Conservation (phyloP, 1,140 invertebrate species). For the Lepidurus packardi region DNA sequence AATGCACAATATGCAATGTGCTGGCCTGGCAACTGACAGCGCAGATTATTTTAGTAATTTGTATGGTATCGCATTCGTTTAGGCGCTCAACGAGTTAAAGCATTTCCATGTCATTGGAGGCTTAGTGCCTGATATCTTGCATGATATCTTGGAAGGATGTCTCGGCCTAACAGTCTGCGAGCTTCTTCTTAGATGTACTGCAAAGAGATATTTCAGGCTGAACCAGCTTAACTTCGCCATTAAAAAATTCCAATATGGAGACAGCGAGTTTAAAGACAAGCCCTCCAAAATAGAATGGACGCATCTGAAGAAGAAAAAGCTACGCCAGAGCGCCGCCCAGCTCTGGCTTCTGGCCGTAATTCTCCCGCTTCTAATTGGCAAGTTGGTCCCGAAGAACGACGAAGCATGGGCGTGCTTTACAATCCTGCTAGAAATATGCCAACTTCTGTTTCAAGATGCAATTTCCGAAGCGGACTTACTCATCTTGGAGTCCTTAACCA, state of each 20-base stretch:
- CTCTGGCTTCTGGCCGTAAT: conserved; percentile 23
- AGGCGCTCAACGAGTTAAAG: conserved; percentile 29
- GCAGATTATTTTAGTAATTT: conserved; percentile 27
- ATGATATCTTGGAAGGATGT: conserved; percentile 30
- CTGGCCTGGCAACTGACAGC: conserved; percentile 10
- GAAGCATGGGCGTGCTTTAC: conserved; percentile 25
- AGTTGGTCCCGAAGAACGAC: conserved; percentile 3
- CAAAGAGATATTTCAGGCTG: conserved; percentile 26
- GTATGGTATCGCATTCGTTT: conserved; percentile 3
- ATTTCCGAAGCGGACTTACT: neutral
- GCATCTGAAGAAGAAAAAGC: conserved; percentile 23
- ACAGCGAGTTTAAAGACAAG: neutral
- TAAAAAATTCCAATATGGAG: conserved; percentile 30
- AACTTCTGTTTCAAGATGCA: conserved; percentile 29
- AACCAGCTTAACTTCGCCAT: conserved; percentile 26
- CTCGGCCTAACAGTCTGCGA: conserved; percentile 23
- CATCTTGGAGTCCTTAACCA: conserved; percentile 5
- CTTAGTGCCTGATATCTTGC: conserved; percentile 27
- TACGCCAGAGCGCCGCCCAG: conserved; percentile 18
- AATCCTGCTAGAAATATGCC: conserved; percentile 27
- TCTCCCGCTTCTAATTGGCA: conserved; percentile 21
- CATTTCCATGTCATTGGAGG: conserved; percentile 28
- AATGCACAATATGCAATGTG: conserved; percentile 26
- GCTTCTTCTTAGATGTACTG: conserved; percentile 25
- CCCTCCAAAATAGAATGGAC: neutral